Base-by-base conservation (phyloP, 2,888 invertebrate genomes). In the Folsomia manolachei region DNA sequence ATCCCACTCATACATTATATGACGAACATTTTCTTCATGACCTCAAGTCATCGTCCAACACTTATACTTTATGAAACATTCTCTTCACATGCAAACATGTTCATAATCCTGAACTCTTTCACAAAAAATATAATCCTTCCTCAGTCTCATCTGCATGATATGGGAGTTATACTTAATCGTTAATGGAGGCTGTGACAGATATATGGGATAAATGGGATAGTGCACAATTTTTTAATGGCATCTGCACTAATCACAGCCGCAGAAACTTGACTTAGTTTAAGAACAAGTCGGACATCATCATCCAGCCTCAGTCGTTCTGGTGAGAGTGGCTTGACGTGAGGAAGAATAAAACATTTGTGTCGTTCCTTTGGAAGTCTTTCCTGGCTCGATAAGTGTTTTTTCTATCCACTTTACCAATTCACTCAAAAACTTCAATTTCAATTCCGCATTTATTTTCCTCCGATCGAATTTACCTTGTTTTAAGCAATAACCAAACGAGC, bases 311-410 rank as follows among this genome's bases (percentile, higher is more conserved):
- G 67, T 67, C 67, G 39, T 67, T 67, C 60, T 67, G 9, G 56
- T 67, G 67, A 67, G 67, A 60, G 67, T 67, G 56, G 56, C 67
- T 56, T 26, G 67, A n/a, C 26, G n/a, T n/a, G 26, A 67, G 18
- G 56, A 56, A 67, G 51, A 56, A 14, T 14, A 39, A 39, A 4
- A 39, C 4, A 39, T 4, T 39, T n/a, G n/a, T n/a, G n/a, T n/a
- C n/a, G n/a, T n/a, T n/a, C n/a, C n/a, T n/a, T n/a, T n/a, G n/a
- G n/a, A n/a, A n/a, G n/a, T n/a, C n/a, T n/a, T n/a, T 39, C 4
- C 39, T 39, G 39, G 14, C 14, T 39, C 14, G 39, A 39, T 39
- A 39, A 39, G 39, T 39, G n/a, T n/a, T n/a, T n/a, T n/a, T n/a
- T n/a, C n/a, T n/a, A n/a, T n/a, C n/a, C n/a, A n/a, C n/a, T 39